A percentile compares a stretch with the other conserved stretches of the same genome.
Conservation (phyloP, 1,140 invertebrate species). For the Ceratoteleas bidentatus region DNA sequence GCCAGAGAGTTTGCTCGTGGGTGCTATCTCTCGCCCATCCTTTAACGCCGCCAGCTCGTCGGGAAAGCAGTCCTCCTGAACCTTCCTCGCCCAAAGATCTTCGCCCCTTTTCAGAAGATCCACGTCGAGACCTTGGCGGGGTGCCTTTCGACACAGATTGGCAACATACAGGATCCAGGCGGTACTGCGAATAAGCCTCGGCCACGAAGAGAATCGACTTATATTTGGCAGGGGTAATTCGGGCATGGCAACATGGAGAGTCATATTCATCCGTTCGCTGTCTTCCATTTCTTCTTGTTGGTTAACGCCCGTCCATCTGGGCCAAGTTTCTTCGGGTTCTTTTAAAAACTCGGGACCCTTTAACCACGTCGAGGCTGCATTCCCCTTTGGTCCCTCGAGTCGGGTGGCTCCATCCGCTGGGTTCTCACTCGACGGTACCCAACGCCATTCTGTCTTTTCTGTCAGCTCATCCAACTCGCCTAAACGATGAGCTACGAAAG, state of each 20-base stretch:
- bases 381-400: background rate
- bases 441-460: slow-evolving; percentile 48
- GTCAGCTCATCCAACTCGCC: slow-evolving; percentile 71
- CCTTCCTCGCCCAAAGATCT: background rate
- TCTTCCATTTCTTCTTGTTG: too few relatives aligned
- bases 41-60: background rate
- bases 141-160: slow-evolving; percentile 21
- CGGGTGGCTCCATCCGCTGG: slow-evolving; percentile 61
- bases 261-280: too few relatives aligned
- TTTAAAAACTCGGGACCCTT: background rate
- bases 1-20: background rate
- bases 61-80: background rate
- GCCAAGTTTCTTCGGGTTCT: background rate
- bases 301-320: too few relatives aligned
- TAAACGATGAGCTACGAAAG: slow-evolving; percentile 75
- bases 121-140: slow-evolving; percentile 19
- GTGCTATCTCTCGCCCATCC: background rate
- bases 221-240: background rate
- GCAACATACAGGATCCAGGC: slow-evolving; percentile 3
- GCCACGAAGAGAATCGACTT: background rate
- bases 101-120: slow-evolving; percentile 1
- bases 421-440: slow-evolving; percentile 62
- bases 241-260: too few relatives aligned
- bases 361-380: background rate
- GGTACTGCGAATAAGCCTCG: background rate